Evolutionary conservation across 2,797 vertebrate species (phyloP).

Genomic region (Ispidina lecontei): DNA sequence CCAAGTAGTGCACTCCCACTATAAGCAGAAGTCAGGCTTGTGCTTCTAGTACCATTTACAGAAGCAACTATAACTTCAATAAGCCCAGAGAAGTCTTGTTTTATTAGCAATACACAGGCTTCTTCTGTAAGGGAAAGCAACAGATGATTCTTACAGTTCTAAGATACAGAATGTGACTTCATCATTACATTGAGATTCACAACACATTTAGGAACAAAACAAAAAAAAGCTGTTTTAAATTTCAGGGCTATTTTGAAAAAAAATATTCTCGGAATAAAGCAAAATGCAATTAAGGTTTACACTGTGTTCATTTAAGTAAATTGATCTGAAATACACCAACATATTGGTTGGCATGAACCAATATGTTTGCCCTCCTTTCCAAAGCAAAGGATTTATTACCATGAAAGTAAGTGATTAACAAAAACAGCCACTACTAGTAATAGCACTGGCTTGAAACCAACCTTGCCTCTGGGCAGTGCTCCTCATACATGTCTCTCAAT

Average conservation of each 20-base stretch:
- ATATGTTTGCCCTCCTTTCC: not conserved
- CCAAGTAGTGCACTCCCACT: not conserved
- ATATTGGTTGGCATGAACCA: not conserved
- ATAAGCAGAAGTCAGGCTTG: not conserved
- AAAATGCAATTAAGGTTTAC: slow-evolving; percentile 33
- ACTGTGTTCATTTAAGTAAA: slow-evolving; percentile 7
- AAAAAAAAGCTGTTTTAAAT: not conserved
- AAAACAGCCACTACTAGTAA: not conserved
- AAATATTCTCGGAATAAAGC: not conserved
- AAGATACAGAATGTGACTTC: not conserved
- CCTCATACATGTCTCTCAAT: not conserved
- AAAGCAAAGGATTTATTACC: not conserved
- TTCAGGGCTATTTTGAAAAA: not conserved
- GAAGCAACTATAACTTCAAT: not conserved
- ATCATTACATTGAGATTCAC: not conserved
- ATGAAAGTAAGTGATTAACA: not conserved
- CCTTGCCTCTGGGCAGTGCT: not conserved
- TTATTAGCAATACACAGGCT: not conserved
- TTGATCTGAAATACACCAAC: not conserved
- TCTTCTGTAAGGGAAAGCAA: not conserved
- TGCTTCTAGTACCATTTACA: not conserved
- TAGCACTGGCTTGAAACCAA: not conserved
- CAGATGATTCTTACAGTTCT: not conserved
- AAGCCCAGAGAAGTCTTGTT: not conserved
- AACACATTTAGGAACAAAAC: not conserved